These are phyloP conservation scores for Helicolenus hilgendorfi DNA, from an alignment of 2,797 vertebrate species.

Conservation along the genomic window DNA sequence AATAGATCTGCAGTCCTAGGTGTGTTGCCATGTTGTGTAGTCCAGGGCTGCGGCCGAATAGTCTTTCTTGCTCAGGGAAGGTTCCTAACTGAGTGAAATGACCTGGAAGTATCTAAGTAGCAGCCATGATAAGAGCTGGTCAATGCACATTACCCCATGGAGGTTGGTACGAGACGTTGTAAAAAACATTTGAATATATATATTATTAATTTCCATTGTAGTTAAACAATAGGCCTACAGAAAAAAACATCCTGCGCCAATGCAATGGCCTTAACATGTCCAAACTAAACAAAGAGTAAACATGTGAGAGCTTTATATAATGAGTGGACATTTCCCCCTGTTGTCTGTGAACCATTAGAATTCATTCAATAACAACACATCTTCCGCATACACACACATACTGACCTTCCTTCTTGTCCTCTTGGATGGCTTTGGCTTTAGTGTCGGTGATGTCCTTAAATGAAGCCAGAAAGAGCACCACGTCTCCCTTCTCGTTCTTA, in stretches of 20 bases:
- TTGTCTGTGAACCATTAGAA: neutral
- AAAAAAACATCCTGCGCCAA: neutral
- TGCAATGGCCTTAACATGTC: neutral
- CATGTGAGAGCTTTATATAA: neutral
- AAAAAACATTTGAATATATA: neutral
- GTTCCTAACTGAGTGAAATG: too few species aligned
- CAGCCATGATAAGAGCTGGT: too few species aligned
- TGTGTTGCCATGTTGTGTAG: neutral
- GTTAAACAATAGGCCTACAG: neutral
- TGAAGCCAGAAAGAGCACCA: slow-evolving; percentile 97
- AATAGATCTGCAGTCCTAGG: neutral
- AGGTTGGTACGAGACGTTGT: neutral
- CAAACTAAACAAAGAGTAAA: neutral
- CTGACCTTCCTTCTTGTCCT: slow-evolving; percentile 97
- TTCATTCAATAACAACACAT: neutral
- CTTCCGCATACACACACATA: slow-evolving; percentile 36
- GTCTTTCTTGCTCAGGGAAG: too few species aligned
- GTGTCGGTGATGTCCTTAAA: slow-evolving; percentile 99
- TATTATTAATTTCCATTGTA: neutral
- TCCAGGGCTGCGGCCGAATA: too few species aligned
- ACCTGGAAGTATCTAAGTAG: too few species aligned
- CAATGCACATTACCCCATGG: neutral
- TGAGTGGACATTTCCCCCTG: neutral
- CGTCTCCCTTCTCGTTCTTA: slow-evolving; percentile 99
- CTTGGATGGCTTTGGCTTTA: slow-evolving; percentile 95